phyloP scores from a whole-genome alignment of 2,888 invertebrate species.

The Diarsia rubi region DNA sequence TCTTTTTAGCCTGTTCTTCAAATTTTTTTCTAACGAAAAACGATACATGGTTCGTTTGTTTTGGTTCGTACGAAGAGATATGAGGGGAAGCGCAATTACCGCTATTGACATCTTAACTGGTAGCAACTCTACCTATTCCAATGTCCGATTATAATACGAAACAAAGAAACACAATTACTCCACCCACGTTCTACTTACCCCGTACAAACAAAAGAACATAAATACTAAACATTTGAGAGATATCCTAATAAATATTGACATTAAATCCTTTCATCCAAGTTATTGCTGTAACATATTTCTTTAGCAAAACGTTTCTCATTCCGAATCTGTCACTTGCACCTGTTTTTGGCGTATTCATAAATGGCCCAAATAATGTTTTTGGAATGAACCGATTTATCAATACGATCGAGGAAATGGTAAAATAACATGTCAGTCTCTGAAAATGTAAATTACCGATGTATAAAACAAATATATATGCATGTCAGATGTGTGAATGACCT shows the following conservation, averaged over 20 bases:
- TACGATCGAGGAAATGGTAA: slow-evolving; percentile 22
- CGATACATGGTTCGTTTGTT: too few relatives aligned
- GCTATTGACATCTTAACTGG: too few relatives aligned
- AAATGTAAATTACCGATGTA: not conserved
- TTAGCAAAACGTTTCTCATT: slow-evolving; percentile 31
- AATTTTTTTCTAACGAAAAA: too few relatives aligned
- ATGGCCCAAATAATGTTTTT: slow-evolving; percentile 26
- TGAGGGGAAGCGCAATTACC: too few relatives aligned
- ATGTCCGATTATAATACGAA: not conserved
- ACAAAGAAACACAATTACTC: not conserved
- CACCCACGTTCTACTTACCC: slow-evolving; percentile 4
- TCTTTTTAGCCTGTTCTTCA: too few relatives aligned
- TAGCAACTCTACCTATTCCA: not conserved
- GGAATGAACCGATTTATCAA: slow-evolving; percentile 25
- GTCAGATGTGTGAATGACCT: not conserved
- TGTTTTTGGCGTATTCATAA: slow-evolving; percentile 11
- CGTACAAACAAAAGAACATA: slow-evolving; percentile 18
- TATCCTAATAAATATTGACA: slow-evolving; percentile 39
- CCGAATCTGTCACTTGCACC: slow-evolving; percentile 17
- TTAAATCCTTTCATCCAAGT: slow-evolving; percentile 6
- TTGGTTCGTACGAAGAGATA: too few relatives aligned
- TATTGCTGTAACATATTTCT: slow-evolving; percentile 23
- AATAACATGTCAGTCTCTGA: slow-evolving; percentile 24
- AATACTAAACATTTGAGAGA: not conserved
- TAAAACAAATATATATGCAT: not conserved